phyloP scores from a whole-genome alignment of 2,113 vertebrate species.

The Crotalus tigris region DNA sequence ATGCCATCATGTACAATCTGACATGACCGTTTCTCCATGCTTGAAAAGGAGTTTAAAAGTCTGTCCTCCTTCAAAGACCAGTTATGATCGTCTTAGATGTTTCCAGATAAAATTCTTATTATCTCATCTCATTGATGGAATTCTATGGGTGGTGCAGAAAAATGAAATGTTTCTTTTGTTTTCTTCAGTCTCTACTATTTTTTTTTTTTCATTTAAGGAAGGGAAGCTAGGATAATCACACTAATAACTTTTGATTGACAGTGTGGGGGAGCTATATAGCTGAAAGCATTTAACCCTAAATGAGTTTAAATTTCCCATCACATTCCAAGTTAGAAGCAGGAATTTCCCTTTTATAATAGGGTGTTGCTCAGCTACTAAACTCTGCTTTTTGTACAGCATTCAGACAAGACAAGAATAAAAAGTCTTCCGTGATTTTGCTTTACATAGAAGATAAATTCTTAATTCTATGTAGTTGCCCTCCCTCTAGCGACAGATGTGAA shows the following conservation, averaged over 20 bases:
- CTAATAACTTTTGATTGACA: not conserved
- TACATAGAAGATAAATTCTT: not conserved
- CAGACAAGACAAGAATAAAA: not conserved
- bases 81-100: not conserved
- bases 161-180: not conserved
- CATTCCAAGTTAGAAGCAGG: not conserved
- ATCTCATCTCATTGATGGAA: not conserved
- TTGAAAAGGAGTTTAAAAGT: not conserved
- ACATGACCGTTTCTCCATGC: not conserved
- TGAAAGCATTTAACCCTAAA: not conserved
- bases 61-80: not conserved
- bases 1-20: not conserved
- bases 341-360: not conserved
- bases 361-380: not conserved
- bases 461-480: conserved; percentile 71
- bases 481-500: conserved; percentile 71
- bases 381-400: not conserved
- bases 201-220: not conserved
- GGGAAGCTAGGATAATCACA: not conserved
- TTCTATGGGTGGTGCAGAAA: not conserved
- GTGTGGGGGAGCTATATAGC: not conserved
- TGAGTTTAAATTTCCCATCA: not conserved
- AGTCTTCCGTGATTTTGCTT: not conserved
- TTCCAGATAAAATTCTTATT: not conserved
- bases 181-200: not conserved